These are phyloP conservation scores for Taurulus bubalis DNA, from an alignment of 2,113 vertebrate genomes.

Conservation along the genomic window DNA sequence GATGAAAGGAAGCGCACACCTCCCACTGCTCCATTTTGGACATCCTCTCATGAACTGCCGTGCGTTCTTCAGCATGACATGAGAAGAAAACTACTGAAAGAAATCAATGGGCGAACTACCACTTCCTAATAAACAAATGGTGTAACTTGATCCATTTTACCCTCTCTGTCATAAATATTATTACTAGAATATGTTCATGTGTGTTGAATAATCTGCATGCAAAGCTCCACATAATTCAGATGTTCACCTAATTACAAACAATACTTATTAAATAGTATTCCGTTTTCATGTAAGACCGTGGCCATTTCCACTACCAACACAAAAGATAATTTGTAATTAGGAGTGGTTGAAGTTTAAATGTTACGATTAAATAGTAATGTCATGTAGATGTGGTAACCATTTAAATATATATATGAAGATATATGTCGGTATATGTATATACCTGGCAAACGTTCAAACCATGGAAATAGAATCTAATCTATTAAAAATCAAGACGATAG, in stretches of 20 bases:
- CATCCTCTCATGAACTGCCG: background rate
- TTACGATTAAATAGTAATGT: background rate
- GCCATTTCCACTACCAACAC: background rate
- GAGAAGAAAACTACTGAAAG: background rate
- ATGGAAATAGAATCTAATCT: background rate
- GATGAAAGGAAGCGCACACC: background rate
- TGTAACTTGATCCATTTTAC: background rate
- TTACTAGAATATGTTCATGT: background rate
- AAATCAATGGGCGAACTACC: background rate
- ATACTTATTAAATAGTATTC: background rate
- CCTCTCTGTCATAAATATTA: background rate
- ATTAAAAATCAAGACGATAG: background rate
- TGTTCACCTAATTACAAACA: background rate
- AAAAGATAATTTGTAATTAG: too few species aligned
- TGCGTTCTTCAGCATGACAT: background rate
- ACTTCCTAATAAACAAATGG: background rate
- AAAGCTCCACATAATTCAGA: background rate
- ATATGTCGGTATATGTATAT: too few species aligned
- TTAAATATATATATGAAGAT: background rate
- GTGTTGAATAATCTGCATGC: background rate
- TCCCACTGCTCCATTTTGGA: constrained; percentile 19
- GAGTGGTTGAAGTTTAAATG: background rate
- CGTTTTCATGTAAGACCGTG: background rate
- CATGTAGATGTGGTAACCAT: background rate
- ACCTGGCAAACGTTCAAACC: too few species aligned